Base-by-base conservation (phyloP, 2,113 vertebrate genomes). In the Salminus brasiliensis region DNA sequence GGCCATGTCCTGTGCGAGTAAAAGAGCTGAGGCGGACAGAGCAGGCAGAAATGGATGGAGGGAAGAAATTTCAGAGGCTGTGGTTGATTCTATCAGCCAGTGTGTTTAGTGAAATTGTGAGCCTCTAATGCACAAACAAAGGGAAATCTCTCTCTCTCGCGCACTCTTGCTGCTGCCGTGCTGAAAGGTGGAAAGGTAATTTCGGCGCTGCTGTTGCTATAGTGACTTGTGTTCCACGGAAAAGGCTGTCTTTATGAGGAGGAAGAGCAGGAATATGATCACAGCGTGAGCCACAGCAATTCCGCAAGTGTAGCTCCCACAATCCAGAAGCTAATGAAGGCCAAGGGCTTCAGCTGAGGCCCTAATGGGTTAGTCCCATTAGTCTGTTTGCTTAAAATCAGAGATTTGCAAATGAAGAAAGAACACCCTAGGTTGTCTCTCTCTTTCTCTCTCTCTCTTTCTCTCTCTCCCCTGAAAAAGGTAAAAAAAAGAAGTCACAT, bases 121-220 rank as follows among this genome's bases (percentile, higher is more conserved):
- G 32, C n/a, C 66, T 60, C 43, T 79, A 79, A 83, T 79, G 77
- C 57, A 71, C 11, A 60, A 79, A 79, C 77, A 72, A 79, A 79
- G 53, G 62, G 52, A 72, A 23, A 72, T 30, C 55, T 63, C 36
- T 30, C 53, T n/a, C 34, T 11, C 55, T 70, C 36, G 75, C 21
- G 65, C 62, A 9, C 60, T 27, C 63, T 13, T 34, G 7, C 7
- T 71, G 41, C 55, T 41, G 13, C 47, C 45, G 45, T 57, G 21
- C 36, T 57, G 60, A 70, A 69, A 41, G 5, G 34, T 63, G 39
- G 57, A 72, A 47, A 47, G 74, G 68, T 81, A 69, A 81, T 81
- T 73, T 63, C 13, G 15, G 72, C 34, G 9, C 55, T 9, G 43
- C 70, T 78, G 82, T 84, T 84, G 78, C 82, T 76, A 84, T 81